Conservation (phyloP, 2,113 vertebrate genomes). For the Albula goreensis region DNA sequence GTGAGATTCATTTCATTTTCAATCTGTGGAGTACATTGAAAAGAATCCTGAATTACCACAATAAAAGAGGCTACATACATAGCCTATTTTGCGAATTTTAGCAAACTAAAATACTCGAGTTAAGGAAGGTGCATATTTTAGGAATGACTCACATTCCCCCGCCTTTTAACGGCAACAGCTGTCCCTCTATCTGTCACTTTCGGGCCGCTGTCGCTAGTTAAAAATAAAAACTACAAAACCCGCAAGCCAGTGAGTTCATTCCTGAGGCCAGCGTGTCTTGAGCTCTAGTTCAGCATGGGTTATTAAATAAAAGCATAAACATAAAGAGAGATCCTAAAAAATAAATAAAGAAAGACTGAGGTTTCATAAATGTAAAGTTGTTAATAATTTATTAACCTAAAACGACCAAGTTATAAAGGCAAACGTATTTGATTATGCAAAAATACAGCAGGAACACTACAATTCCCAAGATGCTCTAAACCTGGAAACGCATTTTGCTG, state of each 20-base stretch:
- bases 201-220: not conserved
- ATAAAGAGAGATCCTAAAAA: not conserved
- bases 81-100: too few relatives aligned
- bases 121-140: not conserved
- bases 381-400: not conserved
- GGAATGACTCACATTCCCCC: not conserved
- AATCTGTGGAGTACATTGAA: too few relatives aligned
- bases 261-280: not conserved
- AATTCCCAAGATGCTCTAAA: slow-evolving; percentile 46
- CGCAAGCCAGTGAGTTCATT: not conserved
- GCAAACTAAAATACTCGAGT: not conserved
- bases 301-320: not conserved
- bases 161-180: not conserved
- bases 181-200: not conserved
- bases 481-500: slow-evolving; percentile 25
- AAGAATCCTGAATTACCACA: too few relatives aligned
- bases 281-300: not conserved
- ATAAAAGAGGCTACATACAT: too few relatives aligned
- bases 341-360: not conserved
- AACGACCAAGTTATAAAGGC: not conserved
- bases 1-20: too few relatives aligned
- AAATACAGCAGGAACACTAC: slow-evolving; percentile 27
- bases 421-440: too few relatives aligned
- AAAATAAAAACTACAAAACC: slow-evolving; percentile 8
- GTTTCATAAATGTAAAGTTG: not conserved